Evolutionary conservation across 2,888 invertebrate species (phyloP).

Genomic region (Nomada hirtipes): DNA sequence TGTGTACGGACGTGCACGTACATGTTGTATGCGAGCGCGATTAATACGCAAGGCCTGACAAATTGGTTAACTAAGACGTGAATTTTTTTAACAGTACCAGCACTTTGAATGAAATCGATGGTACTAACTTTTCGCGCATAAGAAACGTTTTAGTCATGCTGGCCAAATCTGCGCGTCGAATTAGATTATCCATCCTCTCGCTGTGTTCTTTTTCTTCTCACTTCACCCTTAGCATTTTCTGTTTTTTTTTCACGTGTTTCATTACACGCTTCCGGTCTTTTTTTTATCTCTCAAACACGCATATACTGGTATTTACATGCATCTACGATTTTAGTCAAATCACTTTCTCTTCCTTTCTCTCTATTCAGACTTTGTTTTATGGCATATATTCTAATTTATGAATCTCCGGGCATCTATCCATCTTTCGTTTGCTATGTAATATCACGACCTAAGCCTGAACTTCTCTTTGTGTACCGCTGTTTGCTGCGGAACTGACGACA

Average conservation of each 20-base stretch:
- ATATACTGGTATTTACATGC: slow-evolving; percentile 33
- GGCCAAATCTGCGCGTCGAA: slow-evolving; percentile 7
- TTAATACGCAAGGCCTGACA: too few species aligned
- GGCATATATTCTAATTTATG: slow-evolving; percentile 35
- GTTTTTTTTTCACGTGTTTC: background rate
- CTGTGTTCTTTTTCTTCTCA: background rate
- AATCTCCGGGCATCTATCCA: slow-evolving; percentile 15
- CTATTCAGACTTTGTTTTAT: slow-evolving; percentile 40
- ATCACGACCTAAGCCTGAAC: background rate
- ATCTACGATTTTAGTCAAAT: slow-evolving; percentile 44
- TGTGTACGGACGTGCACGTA: too few species aligned
- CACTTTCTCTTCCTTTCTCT: slow-evolving; percentile 59
- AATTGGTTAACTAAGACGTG: too few species aligned
- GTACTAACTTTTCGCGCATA: too few species aligned
- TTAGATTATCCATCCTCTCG: slow-evolving; percentile 15
- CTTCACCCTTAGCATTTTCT: background rate
- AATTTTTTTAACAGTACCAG: too few species aligned
- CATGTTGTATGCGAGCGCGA: too few species aligned
- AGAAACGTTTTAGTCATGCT: background rate
- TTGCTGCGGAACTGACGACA: too few species aligned
- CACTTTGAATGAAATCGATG: too few species aligned
- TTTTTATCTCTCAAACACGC: slow-evolving; percentile 4
- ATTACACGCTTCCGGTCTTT: background rate
- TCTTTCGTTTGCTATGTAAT: slow-evolving; percentile 26
- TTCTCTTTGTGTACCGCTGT: too few species aligned